Base-by-base conservation (phyloP, 2,888 invertebrate genomes). In the Heliconius ethilla region DNA sequence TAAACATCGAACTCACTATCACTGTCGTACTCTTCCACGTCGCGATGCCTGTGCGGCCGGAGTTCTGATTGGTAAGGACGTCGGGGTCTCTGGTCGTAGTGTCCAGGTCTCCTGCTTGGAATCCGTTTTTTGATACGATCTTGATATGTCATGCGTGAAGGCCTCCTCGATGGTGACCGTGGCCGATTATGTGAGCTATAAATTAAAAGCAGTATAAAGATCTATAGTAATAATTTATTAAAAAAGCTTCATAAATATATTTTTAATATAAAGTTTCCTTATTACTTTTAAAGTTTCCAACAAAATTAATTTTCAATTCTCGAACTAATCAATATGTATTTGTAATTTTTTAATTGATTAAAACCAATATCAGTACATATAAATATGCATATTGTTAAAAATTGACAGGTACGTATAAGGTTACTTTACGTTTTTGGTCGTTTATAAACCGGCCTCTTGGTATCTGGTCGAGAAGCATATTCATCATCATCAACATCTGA, bases 71-170 rank as follows among this genome's bases (percentile, higher is more conserved):
- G 81, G 74, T 84, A 81, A 45, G 83, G 86, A 77, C 84, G 82
- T 81, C 84, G 84, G 25, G 69, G 78, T 67, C 81, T 82, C 69
- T 76, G 79, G 33, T 81, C 81, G 70, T 37, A 84, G 25, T 69
- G 40, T 55, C 73, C 84, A 83, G 59, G 84, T 67, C 88, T 86
- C 29, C 86, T 86, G 2, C 87, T 85, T 0, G 91, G 92, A 87
- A 88, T 89, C 70, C 91, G 86, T 78, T 90, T 86, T 63, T 89
- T 87, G 81, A 87, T 90, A 63, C 91, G 88, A 63, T 93, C 93
- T 74, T 90, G 89, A 83, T 92, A 89, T 69, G 87, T 84, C 66
- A 87, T 85, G 2, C 91, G 88, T 4, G 90, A 87, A 15, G 92
- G 93, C 82, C 91, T 86, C 75, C 90, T 79, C 9, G 79, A 51